Evolutionary conservation across 2,113 vertebrate species (phyloP), one percentile per base, ranked within the genome.

Genomic region (Tichodroma muraria): DNA sequence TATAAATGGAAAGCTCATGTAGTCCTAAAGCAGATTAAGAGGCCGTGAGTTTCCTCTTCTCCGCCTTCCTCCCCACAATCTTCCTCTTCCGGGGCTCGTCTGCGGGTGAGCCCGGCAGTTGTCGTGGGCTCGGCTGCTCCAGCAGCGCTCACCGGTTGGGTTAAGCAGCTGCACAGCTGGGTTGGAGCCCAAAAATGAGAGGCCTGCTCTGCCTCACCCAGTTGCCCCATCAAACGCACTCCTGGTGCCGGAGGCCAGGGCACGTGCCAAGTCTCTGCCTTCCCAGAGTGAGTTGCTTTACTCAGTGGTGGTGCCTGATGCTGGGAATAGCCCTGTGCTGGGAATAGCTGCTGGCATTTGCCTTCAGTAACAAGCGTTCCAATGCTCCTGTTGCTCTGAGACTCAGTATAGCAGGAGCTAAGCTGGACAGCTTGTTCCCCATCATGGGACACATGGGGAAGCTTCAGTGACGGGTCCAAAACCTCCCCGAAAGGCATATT

Each of bases 21-120:
- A 52, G 47, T 83, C 60, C 82, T 88, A 94, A 95, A 97, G 88
- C 33, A 86, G 91, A 80, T 97, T 93, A 93, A 52, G 76, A 81
- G 56, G 52, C 53, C 0, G 1, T 57, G 88, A 93, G 68, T 84
- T 92, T 84, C 77, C 33, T 84, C 73, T 37, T 1, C 5, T 22
- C n/a, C 0, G 1, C 59, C 25, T 69, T 91, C 52, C 7, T 86
- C 79, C 54, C 42, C 12, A 2, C 0, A 1, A 16, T 80, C 59
- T n/a, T 65, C 64, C 63, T 33, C 59, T 49, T 2, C 18, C 13
- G 15, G 2, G 3, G 37, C 9, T 68, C 17, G 72, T 30, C 53
- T 5, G 47, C 0, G 8, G 47, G 38, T 7, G n/a, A 83, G 50
- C 47, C 24, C 85, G 9, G 60, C 8, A 20, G 54, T 73, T 77